phyloP scores from a whole-genome alignment of 1,140 invertebrate species.

The Hylaeus volcanicus region DNA sequence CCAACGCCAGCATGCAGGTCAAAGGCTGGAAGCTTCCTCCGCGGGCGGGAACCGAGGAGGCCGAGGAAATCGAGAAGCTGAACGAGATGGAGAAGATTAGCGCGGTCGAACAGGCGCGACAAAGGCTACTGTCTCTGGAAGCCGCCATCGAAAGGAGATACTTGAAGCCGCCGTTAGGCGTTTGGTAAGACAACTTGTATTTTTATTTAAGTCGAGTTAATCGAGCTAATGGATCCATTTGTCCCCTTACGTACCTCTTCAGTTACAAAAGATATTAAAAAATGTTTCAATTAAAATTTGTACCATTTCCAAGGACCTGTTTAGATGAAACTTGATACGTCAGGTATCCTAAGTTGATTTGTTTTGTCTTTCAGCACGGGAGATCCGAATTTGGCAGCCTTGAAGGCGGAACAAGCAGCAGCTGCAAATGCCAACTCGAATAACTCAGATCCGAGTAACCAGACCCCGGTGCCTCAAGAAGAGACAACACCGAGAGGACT shows the following conservation, averaged over 20 bases:
- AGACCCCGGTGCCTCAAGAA: constrained; percentile 68
- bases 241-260: no score
- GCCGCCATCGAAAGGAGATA: constrained; percentile 95
- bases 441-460: constrained; percentile 69
- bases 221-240: no score
- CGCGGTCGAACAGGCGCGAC: constrained; percentile 86
- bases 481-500: constrained; percentile 85
- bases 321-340: no score
- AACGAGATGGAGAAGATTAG: constrained; percentile 82
- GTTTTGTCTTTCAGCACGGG: constrained; percentile 77
- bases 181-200: constrained; percentile 81
- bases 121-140: constrained; percentile 91
- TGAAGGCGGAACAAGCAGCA: constrained; percentile 79
- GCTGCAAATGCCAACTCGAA: constrained; percentile 73
- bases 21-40: constrained; percentile 92
- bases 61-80: constrained; percentile 81
- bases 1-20: constrained; percentile 95
- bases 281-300: no score
- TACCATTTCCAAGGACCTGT: no score
- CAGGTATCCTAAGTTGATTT: background rate
- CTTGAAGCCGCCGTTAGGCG: constrained; percentile 94
- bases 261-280: no score
- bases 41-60: constrained; percentile 83
- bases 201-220: background rate
- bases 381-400: constrained; percentile 81